phyloP scores from a whole-genome alignment of 2,797 vertebrate genomes.

The Echeneis naucrates region DNA sequence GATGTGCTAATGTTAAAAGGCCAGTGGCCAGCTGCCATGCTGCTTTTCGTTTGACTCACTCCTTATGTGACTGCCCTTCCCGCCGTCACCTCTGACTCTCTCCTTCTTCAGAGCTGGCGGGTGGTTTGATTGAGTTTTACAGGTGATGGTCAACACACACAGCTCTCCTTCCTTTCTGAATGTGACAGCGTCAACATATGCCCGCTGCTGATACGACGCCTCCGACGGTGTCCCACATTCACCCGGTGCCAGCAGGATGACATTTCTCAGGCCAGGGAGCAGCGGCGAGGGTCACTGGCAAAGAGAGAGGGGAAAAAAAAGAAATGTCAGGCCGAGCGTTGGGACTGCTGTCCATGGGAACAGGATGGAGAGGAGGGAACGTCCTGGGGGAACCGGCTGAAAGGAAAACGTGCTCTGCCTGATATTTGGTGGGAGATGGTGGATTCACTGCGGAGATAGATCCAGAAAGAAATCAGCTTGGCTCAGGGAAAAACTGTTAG shows the following conservation, averaged over 20 bases:
- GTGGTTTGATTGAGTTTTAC: conserved; percentile 50
- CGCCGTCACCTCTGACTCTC: not conserved
- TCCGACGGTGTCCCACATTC: conserved; percentile 34
- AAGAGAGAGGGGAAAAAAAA: conserved; percentile 21
- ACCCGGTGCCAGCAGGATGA: conserved; percentile 30
- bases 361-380: not conserved
- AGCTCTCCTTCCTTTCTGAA: conserved; percentile 10
- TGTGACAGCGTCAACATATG: conserved; percentile 16
- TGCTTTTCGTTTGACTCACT: conserved; percentile 52
- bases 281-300: conserved; percentile 41
- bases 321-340: conserved; percentile 52
- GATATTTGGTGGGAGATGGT: not conserved
- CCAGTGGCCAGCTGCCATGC: conserved; percentile 42
- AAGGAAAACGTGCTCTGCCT: too few relatives aligned
- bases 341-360: conserved; percentile 7
- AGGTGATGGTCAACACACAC: not conserved
- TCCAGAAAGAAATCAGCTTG: not conserved
- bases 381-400: not conserved
- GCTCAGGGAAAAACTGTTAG: not conserved
- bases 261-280: conserved; percentile 60
- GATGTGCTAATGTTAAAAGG: conserved; percentile 66
- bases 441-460: not conserved
- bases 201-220: conserved; percentile 33
- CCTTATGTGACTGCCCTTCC: conserved; percentile 27
- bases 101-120: conserved; percentile 15